Base-by-base conservation (phyloP, 2,113 vertebrate species). In the Copsychus sechellarum region DNA sequence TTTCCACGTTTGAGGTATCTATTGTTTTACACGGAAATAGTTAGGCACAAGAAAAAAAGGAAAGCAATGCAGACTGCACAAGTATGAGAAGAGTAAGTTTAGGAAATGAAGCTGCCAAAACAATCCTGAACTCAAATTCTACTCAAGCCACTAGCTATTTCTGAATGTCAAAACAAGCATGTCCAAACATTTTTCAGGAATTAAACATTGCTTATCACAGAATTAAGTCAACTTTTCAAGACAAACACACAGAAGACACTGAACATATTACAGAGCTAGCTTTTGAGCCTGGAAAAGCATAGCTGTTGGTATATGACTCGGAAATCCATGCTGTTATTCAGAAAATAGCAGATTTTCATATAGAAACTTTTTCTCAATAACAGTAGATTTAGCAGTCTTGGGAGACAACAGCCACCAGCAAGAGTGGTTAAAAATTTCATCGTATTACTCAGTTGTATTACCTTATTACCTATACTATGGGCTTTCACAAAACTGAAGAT, bases 21-120 rank as follows among this genome's bases (percentile, higher is more conserved):
- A 38, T 89, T 93, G 82, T 86, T 92, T 87, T 64, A 79, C 67
- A 81, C 33, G 81, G 61, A 42, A 86, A 80, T 43, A 70, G 83
- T 74, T 56, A 95, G 71, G 62, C 87, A 91, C 85, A 90, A 89
- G 91, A 53, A 48, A 58, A 89, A 62, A 61, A 92, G 66, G 65
- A 94, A 87, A 91, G 80, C 70, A 94, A 48, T 7, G 81, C 88
- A 91, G 91, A 87, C 88, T 86, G 54, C 69, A 81, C 1, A 0
- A 91, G 40, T 42, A 77, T 3, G 23, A 60, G 72, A 90, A 92
- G 58, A 86, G 29, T 8, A 57, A 87, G 65, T 61, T 81, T 58
- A 94, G 70, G 85, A 97, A 95, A 94, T 23, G 60, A 69, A 73
- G 83, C 57, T 92, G 93, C 73, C 90, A 92, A 91, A 95, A 81